Percentiles rank a stretch among this genome's conserved stretches.
phyloP scores from a whole-genome alignment of 2,113 vertebrate species.

The Petaurus breviceps region DNA sequence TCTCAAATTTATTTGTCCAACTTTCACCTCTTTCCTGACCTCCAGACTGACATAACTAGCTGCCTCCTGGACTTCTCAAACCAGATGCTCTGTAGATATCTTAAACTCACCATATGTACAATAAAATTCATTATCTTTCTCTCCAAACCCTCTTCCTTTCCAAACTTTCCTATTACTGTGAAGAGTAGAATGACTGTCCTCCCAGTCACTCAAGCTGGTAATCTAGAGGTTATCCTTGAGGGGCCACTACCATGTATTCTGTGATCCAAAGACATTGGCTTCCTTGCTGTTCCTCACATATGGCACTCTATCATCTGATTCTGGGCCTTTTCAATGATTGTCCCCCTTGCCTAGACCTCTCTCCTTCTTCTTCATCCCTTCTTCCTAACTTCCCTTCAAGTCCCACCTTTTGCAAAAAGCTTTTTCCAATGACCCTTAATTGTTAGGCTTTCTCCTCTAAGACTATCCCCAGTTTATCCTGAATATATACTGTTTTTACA shows the following conservation, averaged over 20 bases:
- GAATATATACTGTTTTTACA: background rate
- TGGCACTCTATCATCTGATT: background rate
- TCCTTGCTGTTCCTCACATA: background rate
- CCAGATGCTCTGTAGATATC: conserved; percentile 12
- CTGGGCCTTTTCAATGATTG: background rate
- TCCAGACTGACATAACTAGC: conserved; percentile 19
- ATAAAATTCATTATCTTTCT: conserved; percentile 1
- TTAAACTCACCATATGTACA: conserved; percentile 44
- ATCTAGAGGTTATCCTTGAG: background rate
- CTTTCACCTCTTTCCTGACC: conserved; percentile 41
- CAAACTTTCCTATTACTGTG: background rate
- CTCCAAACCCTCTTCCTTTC: background rate
- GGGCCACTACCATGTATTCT: background rate
- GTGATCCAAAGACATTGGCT: background rate
- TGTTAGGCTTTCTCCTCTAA: background rate
- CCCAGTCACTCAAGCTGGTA: conserved; percentile 9
- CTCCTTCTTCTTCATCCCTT: background rate
- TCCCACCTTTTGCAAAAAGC: background rate
- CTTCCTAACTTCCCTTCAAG: background rate
- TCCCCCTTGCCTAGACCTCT: background rate
- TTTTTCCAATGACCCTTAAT: background rate
- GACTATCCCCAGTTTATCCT: background rate
- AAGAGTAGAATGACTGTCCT: background rate
- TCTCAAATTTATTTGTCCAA: conserved; percentile 42
- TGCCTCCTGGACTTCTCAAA: conserved; percentile 30